phyloP scores from a whole-genome alignment of 2,888 invertebrate genomes.

The Taenaris catops region DNA sequence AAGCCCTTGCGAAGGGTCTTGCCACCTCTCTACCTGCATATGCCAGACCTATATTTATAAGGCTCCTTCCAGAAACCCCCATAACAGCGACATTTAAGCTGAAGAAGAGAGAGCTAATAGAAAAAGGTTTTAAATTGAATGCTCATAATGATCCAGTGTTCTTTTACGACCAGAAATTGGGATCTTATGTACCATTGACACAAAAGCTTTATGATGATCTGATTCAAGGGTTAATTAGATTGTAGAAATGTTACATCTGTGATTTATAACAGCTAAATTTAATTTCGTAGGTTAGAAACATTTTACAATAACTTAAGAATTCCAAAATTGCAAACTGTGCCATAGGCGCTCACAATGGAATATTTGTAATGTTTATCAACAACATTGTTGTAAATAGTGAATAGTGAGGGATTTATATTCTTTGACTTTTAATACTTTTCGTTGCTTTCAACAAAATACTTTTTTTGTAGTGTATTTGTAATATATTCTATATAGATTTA shows the following conservation, averaged over 20 bases:
- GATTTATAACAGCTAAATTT: not conserved
- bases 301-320: too few species aligned
- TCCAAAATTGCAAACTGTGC: too few species aligned
- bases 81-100: slow-evolving; percentile 94
- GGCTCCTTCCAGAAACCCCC: slow-evolving; percentile 87
- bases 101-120: slow-evolving; percentile 92
- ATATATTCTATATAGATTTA: too few species aligned
- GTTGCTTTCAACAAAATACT: too few species aligned
- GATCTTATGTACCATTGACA: slow-evolving; percentile 66
- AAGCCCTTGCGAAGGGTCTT: slow-evolving; percentile 52
- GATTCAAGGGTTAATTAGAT: slow-evolving; percentile 65
- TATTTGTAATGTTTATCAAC: too few species aligned
- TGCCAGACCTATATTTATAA: slow-evolving; percentile 92
- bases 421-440: too few species aligned
- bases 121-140: slow-evolving; percentile 86
- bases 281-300: too few species aligned
- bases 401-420: too few species aligned
- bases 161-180: slow-evolving; percentile 73
- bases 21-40: slow-evolving; percentile 86
- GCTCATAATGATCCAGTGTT: slow-evolving; percentile 85
- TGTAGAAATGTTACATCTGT: slow-evolving; percentile 50
- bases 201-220: slow-evolving; percentile 69
- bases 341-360: too few species aligned
- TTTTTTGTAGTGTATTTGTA: too few species aligned
- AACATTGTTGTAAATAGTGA: too few species aligned